Evolutionary conservation across 1,140 invertebrate species (phyloP).

Genomic region (Ceratina japonica): DNA sequence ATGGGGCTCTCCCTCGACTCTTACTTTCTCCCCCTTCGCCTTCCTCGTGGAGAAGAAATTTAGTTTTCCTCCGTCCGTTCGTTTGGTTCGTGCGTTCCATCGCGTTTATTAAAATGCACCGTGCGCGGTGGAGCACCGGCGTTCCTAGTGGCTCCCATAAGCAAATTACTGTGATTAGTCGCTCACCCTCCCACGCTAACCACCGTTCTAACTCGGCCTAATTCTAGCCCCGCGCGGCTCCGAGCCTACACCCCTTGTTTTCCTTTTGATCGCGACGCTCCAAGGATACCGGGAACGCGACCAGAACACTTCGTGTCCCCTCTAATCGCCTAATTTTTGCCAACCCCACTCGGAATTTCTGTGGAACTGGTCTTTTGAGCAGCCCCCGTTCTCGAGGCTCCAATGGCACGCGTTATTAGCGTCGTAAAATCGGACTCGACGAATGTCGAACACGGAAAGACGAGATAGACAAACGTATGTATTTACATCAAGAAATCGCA

Average conservation of each 20-base stretch:
- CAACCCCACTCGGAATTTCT: constrained; percentile 10
- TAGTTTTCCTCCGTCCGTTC: constrained; percentile 1
- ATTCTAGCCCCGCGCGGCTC: constrained; percentile 57
- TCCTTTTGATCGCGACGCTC: constrained; percentile 13
- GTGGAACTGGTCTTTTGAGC: background rate
- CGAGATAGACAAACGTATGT: background rate
- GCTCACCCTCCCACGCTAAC: constrained; percentile 71
- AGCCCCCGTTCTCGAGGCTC: no score
- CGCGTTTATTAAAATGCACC: constrained; percentile 68
- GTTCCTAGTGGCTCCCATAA: constrained; percentile 62
- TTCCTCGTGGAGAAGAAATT: background rate
- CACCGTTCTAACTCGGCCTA: constrained; percentile 64
- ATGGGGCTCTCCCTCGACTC: constrained; percentile 43
- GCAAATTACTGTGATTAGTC: constrained; percentile 73
- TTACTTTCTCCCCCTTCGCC: constrained; percentile 2
- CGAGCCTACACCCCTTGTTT: constrained; percentile 21
- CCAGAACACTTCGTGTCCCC: constrained; percentile 10
- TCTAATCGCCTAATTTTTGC: constrained; percentile 49
- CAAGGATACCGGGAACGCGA: constrained; percentile 37
- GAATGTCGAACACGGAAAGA: background rate
- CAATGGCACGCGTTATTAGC: no score
- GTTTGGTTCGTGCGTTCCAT: constrained; percentile 29
- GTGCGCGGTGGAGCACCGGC: constrained; percentile 38
- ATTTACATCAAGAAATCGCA: background rate
- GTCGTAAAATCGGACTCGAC: background rate